phyloP scores from a whole-genome alignment of 2,888 invertebrate species.

The Leptura quadrifasciata region DNA sequence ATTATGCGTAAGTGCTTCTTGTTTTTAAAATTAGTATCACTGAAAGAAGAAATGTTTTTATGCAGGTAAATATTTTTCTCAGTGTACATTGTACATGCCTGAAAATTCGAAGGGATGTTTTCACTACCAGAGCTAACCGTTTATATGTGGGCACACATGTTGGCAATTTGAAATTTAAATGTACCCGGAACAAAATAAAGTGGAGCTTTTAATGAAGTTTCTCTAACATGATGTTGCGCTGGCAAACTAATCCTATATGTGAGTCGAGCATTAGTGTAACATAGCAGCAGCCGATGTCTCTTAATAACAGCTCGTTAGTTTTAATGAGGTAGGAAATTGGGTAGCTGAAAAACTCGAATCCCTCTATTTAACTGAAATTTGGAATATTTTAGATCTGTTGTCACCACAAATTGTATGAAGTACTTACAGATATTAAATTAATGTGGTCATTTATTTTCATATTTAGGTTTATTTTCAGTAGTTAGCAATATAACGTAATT shows the following conservation, averaged over 20 bases:
- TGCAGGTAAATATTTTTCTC: too few species aligned
- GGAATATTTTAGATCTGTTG: neutral
- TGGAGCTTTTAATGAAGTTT: conserved; percentile 24
- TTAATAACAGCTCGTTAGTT: conserved; percentile 29
- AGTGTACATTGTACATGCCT: too few species aligned
- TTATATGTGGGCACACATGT: conserved; percentile 14
- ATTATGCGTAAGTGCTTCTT: too few species aligned
- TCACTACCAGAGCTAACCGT: neutral
- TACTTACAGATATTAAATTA: neutral
- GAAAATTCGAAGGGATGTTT: neutral
- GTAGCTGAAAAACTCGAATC: neutral
- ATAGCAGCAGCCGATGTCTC: neutral
- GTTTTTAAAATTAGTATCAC: too few species aligned
- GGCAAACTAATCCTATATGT: neutral
- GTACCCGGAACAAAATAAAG: conserved; percentile 20
- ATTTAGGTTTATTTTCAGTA: neutral
- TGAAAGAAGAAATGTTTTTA: too few species aligned
- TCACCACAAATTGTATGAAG: neutral
- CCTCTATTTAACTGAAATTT: conserved; percentile 14
- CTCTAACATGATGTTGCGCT: conserved; percentile 12
- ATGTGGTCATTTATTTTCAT: neutral
- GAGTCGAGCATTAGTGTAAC: neutral
- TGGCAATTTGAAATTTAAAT: conserved; percentile 30
- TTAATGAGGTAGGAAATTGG: conserved; percentile 15
- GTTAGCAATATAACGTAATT: too few species aligned